Evolutionary conservation across 2,113 vertebrate species (phyloP).

Genomic region (Hyaena hyaena): DNA sequence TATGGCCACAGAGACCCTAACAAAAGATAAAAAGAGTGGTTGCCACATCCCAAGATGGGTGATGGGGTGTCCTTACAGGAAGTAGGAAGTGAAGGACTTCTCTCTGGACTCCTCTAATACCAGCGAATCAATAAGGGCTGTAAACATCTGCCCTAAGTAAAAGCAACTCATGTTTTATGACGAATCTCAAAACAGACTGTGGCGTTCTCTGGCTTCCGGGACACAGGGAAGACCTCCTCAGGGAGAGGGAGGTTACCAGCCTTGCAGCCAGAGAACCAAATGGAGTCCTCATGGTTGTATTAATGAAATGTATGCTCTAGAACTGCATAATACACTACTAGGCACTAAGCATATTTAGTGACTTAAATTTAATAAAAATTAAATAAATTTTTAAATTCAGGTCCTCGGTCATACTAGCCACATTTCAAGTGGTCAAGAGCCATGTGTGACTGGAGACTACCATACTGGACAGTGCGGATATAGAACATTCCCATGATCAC

Average conservation of each 20-base stretch:
- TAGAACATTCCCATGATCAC: not conserved
- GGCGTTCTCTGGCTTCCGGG: not conserved
- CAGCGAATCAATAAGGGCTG: fast-evolving
- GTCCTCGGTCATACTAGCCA: not conserved
- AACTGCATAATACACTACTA: not conserved
- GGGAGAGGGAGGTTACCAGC: not conserved
- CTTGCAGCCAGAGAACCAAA: not conserved
- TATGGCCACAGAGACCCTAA: fast-evolving
- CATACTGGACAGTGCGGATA: no score
- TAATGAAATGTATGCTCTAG: not conserved
- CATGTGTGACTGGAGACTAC: not conserved
- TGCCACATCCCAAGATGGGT: no score
- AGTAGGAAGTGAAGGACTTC: not conserved
- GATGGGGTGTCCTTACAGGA: not conserved
- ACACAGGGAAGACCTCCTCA: not conserved
- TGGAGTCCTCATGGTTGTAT: not conserved
- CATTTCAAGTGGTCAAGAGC: not conserved
- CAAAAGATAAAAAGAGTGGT: not conserved
- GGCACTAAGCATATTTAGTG: not conserved
- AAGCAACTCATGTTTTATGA: not conserved
- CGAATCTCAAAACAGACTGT: not conserved
- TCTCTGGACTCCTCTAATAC: fast-evolving
- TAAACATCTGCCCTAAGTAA: not conserved
- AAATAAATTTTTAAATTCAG: not conserved
- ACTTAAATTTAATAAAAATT: not conserved